A percentile compares a stretch with the other conserved stretches of the same genome.
phyloP scores from a whole-genome alignment of 2,888 invertebrate species.

The Resseliella maxima region DNA sequence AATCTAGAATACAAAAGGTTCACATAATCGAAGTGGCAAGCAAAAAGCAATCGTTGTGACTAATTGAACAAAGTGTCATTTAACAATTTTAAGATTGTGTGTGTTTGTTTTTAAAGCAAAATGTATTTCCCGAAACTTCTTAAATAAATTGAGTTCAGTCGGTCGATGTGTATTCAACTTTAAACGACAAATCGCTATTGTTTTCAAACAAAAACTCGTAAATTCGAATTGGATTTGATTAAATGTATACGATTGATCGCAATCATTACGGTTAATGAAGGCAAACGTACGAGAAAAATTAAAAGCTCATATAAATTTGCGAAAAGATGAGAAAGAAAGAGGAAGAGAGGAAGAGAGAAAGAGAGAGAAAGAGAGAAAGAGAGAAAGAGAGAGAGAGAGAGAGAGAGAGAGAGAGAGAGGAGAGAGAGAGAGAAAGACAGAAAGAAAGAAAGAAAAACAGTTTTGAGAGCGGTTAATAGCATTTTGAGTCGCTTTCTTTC shows the following conservation, averaged over 20 bases:
- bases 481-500: too few species aligned
- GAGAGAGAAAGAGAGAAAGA: too few species aligned
- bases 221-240: constrained; percentile 28
- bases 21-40: neutral
- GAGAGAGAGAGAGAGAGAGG: too few species aligned
- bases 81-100: constrained; percentile 20
- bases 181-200: too few species aligned
- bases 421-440: too few species aligned
- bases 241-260: neutral
- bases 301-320: neutral
- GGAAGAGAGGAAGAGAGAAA: too few species aligned
- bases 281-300: neutral
- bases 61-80: constrained; percentile 48
- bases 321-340: neutral
- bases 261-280: neutral
- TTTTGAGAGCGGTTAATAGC: too few species aligned
- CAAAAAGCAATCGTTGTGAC: neutral
- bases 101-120: too few species aligned
- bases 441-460: too few species aligned
- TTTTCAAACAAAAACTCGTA: neutral
- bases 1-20: too few species aligned
- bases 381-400: too few species aligned
- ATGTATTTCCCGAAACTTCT: too few species aligned
- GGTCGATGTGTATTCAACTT: neutral
- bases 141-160: neutral